Percentiles rank a stretch among this genome's conserved stretches.
phyloP scores from a whole-genome alignment of 2,888 invertebrate species.

The Adela reaumurella region DNA sequence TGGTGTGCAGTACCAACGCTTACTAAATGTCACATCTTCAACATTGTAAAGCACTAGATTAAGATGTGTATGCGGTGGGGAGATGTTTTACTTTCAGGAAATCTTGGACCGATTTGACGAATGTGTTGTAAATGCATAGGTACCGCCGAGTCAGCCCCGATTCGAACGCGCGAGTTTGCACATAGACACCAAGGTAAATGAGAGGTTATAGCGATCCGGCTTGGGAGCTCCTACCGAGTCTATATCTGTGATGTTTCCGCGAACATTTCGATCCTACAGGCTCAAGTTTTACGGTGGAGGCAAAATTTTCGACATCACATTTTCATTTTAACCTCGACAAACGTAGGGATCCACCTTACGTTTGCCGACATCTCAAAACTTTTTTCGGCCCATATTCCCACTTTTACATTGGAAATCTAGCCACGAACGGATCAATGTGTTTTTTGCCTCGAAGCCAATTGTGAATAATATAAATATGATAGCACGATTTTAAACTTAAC shows the following conservation, averaged over 20 bases:
- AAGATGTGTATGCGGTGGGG: not conserved
- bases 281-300: not conserved
- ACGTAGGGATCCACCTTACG: too few relatives aligned
- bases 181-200: not conserved
- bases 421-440: not conserved
- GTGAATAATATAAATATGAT: not conserved
- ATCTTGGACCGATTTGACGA: not conserved
- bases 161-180: not conserved
- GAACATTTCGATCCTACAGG: not conserved
- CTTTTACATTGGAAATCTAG: not conserved
- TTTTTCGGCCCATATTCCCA: too few relatives aligned
- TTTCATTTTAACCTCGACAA: too few relatives aligned
- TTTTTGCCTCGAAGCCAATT: not conserved
- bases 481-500: not conserved
- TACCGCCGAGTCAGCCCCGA: not conserved
- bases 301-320: not conserved
- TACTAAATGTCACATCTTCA: not conserved
- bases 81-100: not conserved
- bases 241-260: not conserved
- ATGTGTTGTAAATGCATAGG: not conserved
- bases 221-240: not conserved
- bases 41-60: not conserved
- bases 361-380: too few relatives aligned
- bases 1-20: conserved; percentile 51
- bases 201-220: not conserved